Base-by-base conservation (phyloP, 2,797 vertebrate genomes). In the Lacerta agilis region DNA sequence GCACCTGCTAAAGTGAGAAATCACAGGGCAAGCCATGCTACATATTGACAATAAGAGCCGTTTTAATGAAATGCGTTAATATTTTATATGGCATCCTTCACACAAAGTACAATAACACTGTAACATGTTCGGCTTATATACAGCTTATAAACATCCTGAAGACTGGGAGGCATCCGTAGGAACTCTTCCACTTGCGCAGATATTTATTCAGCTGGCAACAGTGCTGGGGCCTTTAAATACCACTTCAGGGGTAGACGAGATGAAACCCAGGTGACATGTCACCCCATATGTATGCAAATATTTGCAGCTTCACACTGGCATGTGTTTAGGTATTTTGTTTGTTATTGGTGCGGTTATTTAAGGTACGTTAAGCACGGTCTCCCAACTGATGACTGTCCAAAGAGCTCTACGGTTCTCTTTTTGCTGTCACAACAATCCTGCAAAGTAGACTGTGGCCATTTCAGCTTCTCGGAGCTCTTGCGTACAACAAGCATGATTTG, bases 21-120 rank as follows among this genome's bases (percentile, higher is more conserved):
- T 93, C 92, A 91, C 85, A 78, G 84, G 81, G 75, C 80, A 90
- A 90, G 92, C 83, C 90, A 88, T 82, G 91, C 92, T 91, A 86
- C 38, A 85, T 94, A 94, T 92, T 96, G 95, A 94, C 94, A 95
- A 94, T 94, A 95, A 93, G 89, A 94, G 82, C 94, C 89, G 93
- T 96, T 95, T 95, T 96, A 95, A 95, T 95, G 95, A 96, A 95
- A 94, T 83, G 23, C 87, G 94, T 96, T 93, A 96, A 95, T 95
- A 95, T 95, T 95, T 95, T 94, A 96, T 94, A 91, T 64, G 83
- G 76, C 87, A 88, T 92, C 83, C 85, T 94, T 93, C 93, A 94
- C 89, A 88, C 76, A 76, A 92, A 92, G 92, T 91, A 90, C 87
- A 94, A 95, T 94, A 95, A 92, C 89, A 84, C 72, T 45, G 41